Conservation (phyloP, 64 coral and sea anemone species). For the Stylophora pistillata region DNA sequence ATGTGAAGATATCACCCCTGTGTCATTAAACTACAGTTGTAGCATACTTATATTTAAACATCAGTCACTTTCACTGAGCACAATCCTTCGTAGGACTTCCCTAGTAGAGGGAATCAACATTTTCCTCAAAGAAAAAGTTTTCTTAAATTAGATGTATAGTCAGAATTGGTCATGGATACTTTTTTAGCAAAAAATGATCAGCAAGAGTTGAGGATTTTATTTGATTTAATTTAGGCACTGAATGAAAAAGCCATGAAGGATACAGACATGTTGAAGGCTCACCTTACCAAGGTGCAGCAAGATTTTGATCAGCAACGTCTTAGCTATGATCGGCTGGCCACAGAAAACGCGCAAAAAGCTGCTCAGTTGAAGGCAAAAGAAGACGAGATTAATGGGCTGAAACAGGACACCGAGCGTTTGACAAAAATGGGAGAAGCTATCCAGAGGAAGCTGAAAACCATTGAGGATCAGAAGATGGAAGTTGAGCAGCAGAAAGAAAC, state of each 20-base stretch:
- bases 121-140: no score
- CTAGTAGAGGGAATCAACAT: no score
- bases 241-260: conserved; percentile 99
- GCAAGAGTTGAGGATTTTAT: background rate
- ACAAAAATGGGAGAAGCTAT: conserved; percentile 97
- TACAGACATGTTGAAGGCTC: conserved; percentile 91
- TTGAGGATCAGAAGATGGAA: conserved; percentile 94
- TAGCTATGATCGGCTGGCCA: conserved; percentile 91
- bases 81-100: no score
- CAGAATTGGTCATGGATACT: background rate
- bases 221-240: conserved; percentile 55
- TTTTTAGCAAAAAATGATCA: background rate
- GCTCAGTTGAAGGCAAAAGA: conserved; percentile 94
- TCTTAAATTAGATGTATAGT: no score
- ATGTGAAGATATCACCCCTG: no score
- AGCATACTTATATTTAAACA: no score
- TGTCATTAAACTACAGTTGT: no score
- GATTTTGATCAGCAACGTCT: conserved; percentile 93
- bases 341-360: conserved; percentile 89
- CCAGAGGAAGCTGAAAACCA: conserved; percentile 79
- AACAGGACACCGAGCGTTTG: conserved; percentile 85
- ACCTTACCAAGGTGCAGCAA: conserved; percentile 93
- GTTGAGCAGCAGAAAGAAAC: conserved; percentile 94
- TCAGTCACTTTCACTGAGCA: no score
- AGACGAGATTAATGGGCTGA: conserved; percentile 92